These are phyloP conservation scores for Pherbina coryleti DNA, from an alignment of 2,888 invertebrate genomes.

Conservation along the genomic window DNA sequence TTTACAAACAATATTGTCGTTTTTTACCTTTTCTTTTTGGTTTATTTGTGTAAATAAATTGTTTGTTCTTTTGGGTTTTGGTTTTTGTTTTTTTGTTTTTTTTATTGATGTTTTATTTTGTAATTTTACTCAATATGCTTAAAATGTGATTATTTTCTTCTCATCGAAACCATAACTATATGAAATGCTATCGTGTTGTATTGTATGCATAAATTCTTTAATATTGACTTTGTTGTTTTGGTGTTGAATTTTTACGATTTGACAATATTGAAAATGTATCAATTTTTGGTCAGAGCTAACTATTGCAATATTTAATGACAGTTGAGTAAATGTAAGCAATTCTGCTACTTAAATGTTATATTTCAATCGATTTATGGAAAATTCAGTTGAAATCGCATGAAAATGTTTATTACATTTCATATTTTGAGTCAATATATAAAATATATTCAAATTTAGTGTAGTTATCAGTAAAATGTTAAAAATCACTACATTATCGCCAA, in stretches of 20 bases:
- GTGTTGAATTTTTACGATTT: conserved; percentile 6
- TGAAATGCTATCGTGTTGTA: conserved; percentile 10
- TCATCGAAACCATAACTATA: conserved; percentile 32
- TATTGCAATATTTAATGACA: neutral
- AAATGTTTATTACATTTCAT: no score
- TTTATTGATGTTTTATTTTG: conserved; percentile 29
- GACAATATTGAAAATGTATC: neutral
- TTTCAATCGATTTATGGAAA: no score
- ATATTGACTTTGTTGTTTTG: conserved; percentile 15
- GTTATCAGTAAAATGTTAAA: no score
- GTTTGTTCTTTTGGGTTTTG: conserved; percentile 32
- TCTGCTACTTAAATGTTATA: no score
- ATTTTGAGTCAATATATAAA: no score
- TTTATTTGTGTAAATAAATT: conserved; percentile 44
- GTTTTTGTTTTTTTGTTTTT: conserved; percentile 30
- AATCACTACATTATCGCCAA: no score
- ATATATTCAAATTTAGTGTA: no score
- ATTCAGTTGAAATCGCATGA: no score
- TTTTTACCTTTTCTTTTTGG: conserved; percentile 47
- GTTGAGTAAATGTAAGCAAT: no score
- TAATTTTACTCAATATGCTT: conserved; percentile 8
- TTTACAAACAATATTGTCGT: conserved; percentile 68
- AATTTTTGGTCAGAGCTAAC: neutral
- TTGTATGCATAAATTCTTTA: neutral
- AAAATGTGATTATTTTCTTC: conserved; percentile 29